A percentile compares a stretch with the other conserved stretches of the same genome.
These are phyloP conservation scores for Ptyas mucosa DNA, from an alignment of 2,113 vertebrate species.

Conservation along the genomic window DNA sequence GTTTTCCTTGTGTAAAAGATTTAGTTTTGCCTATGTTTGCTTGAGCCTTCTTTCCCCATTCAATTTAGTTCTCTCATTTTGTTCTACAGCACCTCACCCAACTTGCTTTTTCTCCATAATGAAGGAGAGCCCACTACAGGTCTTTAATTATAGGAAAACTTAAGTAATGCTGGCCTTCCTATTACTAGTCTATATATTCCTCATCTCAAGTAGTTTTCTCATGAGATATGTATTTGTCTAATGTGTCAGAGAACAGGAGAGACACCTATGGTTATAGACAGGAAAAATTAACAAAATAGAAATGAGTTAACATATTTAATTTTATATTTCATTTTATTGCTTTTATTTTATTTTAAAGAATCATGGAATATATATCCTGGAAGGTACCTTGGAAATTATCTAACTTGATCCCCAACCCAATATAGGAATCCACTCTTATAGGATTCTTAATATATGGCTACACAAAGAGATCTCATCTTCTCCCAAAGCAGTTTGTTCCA, in stretches of 20 bases:
- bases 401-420: not conserved
- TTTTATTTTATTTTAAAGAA: not conserved
- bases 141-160: not conserved
- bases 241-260: not conserved
- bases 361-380: not conserved
- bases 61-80: not conserved
- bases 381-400: not conserved
- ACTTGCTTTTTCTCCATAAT: not conserved
- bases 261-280: not conserved
- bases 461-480: not conserved
- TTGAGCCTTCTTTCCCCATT: not conserved
- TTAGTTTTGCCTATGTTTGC: not conserved
- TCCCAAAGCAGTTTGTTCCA: not conserved
- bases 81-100: not conserved
- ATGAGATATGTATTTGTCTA: not conserved
- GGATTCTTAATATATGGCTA: not conserved
- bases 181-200: not conserved
- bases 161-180: not conserved
- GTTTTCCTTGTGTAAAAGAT: not conserved
- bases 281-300: not conserved
- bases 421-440: not conserved
- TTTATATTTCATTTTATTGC: not conserved
- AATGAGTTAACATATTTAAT: not conserved
- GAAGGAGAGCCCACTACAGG: not conserved
- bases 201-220: not conserved